Base-by-base conservation (phyloP, 2,113 vertebrate species). In the Camelus bactrianus region DNA sequence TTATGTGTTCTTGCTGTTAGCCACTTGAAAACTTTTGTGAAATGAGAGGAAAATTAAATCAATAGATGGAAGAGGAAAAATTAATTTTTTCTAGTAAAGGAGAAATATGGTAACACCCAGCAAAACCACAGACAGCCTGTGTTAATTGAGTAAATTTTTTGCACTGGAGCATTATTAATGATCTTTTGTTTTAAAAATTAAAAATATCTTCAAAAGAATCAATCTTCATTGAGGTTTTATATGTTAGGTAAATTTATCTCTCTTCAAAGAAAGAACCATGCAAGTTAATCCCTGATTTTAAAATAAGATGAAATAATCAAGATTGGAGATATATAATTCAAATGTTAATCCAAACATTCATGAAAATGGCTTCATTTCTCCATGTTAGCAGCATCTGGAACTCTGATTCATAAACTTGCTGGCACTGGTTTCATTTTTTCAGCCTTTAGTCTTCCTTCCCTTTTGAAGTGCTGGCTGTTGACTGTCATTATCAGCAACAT, bases 111-210 rank as follows among this genome's bases (percentile, higher is more conserved):
- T 84, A 28, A 46, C 14, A 69, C 14, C 46, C n/a, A 19, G 26
- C 35, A 84, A 95, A 94, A 83, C 38, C 9, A 64, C 30, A 85
- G 24, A 83, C 8, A 72, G 24, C 30, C 6, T 12, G 10, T 94
- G 26, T 54, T 86, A 94, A 82, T n/a, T 90, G 38, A 86, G 52
- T 70, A 77, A 58, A 60, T 22, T 42, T 90, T 70, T 87, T 92
- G 22, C 50, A 84, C 28, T 83, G 10, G 50, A 84, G 72, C 76
- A 26, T 60, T 85, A 75, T 50, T 67, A 64, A 46, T 92, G 19
- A 56, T 52, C 2, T 89, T 93, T 96, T 94, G n/a, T 94, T 91
- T 96, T 85, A 76, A 83, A 84, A 77, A 46, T 75, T 85, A 86
- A 58, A 94, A 67, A 62, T 79, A 79, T 5, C 30, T 76, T 48